Base-by-base conservation (phyloP, 2,797 vertebrate genomes). In the Melopsittacus undulatus region DNA sequence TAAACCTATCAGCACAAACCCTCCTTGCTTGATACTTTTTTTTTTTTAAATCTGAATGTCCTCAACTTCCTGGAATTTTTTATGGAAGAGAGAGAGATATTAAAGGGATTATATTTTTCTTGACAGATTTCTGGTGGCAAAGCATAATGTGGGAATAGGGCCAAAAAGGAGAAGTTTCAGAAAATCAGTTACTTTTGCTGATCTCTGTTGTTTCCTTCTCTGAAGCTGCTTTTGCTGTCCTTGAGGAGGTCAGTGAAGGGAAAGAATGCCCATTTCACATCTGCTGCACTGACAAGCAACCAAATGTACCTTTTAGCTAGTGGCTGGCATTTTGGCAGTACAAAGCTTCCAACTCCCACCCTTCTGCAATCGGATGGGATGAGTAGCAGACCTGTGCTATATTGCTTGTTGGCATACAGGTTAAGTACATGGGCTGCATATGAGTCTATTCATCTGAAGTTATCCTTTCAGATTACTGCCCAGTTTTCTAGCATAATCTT, bases 231-330 rank as follows among this genome's bases (percentile, higher is more conserved):
- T 92, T 87, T 90, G 56, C 79, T 97, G 96, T 82, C 97, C 97
- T 97, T 97, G 95, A 96, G 74, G 87, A 96, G 94, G 96, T 97
- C 95, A 93, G 80, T 88, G 91, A 92, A 92, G 80, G 74, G 77
- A 78, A 84, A 77, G 57, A 84, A 93, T 95, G 91, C 91, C 78
- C 95, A 64, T 94, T 97, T 93, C 92, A 94, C 96, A 97, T 97
- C 97, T 98, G 97, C 95, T 97, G 54, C 63, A 59, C 96, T 97
- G 97, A 96, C 94, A 97, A 95, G 94, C 87, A 92, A 97, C 96
- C 97, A 97, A 97, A 95, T 96, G 80, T 96, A 90, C 87, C 89
- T 76, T 92, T 97, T 96, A 94, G 92, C 92, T 94, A 43, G 90
- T 83, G 82, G 91, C 80, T 95, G 87, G 56, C 66, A 30, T 86